Percentiles rank a stretch among this genome's conserved stretches.
Conservation (phyloP, 2,113 vertebrate genomes). For the Sterna hirundo region DNA sequence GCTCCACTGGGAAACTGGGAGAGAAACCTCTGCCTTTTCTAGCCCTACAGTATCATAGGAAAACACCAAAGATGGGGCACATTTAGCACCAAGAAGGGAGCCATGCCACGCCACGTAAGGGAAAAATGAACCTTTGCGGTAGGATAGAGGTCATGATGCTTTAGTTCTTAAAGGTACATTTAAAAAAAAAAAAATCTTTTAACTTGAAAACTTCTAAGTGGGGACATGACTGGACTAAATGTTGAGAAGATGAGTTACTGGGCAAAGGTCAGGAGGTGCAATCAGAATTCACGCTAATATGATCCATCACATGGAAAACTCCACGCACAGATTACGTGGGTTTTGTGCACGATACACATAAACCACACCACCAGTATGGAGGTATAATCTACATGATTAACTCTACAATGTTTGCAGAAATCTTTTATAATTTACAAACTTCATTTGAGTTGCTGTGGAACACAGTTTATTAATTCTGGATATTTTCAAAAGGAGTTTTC, state of each 20-base stretch:
- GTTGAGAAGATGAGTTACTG: neutral
- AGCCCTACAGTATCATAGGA: neutral
- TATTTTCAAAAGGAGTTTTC: neutral
- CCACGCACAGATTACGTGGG: rapidly evolving
- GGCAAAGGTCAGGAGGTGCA: neutral
- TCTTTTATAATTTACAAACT: neutral
- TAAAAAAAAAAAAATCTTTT: neutral
- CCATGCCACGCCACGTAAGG: neutral
- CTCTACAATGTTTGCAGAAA: neutral
- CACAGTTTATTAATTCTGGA: neutral
- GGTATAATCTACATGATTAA: neutral
- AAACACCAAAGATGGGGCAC: neutral
- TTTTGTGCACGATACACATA: neutral
- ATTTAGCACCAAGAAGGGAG: neutral
- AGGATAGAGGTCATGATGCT: neutral
- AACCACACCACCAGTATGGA: neutral
- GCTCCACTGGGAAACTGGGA: neutral
- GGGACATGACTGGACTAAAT: neutral
- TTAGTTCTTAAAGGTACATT: neutral
- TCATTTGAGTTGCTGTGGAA: neutral
- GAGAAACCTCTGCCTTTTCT: neutral
- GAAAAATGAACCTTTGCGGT: neutral
- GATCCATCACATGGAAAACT: neutral
- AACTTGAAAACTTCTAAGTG: neutral
- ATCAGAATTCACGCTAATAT: neutral